phyloP scores from a whole-genome alignment of 2,888 invertebrate species.

The Dasypogon diadema region DNA sequence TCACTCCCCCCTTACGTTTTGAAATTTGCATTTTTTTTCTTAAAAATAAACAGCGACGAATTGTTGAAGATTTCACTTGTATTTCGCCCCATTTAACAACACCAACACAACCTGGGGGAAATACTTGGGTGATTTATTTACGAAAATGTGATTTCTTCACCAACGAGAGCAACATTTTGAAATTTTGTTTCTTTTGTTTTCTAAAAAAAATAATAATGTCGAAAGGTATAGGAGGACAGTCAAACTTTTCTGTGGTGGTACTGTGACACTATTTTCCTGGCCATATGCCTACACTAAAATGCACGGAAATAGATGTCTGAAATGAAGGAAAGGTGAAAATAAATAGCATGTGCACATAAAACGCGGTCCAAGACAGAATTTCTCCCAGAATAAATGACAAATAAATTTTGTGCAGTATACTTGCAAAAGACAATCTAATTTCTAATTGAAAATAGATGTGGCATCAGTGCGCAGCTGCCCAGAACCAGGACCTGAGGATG shows the following conservation, averaged over 20 bases:
- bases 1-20: no score
- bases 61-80: constrained; percentile 1
- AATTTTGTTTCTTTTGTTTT: no score
- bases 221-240: no score
- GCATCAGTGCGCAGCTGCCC: constrained; percentile 3
- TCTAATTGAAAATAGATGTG: neutral
- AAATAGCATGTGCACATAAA: neutral
- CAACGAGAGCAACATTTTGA: neutral
- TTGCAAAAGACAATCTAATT: neutral
- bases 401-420: neutral
- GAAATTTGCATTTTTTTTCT: neutral
- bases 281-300: neutral
- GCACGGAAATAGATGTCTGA: constrained; percentile 30
- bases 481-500: neutral
- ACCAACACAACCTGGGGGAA: neutral
- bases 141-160: no score
- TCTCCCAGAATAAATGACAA: neutral
- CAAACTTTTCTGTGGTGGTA: neutral
- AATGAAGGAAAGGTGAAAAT: neutral
- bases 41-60: no score
- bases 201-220: no score
- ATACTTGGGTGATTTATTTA: no score
- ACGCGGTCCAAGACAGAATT: neutral
- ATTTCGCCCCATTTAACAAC: neutral
- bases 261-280: neutral